A percentile compares a stretch with the other conserved stretches of the same genome.
Evolutionary conservation across 2,113 vertebrate genomes (phyloP).

Genomic region (Candoia aspera): DNA sequence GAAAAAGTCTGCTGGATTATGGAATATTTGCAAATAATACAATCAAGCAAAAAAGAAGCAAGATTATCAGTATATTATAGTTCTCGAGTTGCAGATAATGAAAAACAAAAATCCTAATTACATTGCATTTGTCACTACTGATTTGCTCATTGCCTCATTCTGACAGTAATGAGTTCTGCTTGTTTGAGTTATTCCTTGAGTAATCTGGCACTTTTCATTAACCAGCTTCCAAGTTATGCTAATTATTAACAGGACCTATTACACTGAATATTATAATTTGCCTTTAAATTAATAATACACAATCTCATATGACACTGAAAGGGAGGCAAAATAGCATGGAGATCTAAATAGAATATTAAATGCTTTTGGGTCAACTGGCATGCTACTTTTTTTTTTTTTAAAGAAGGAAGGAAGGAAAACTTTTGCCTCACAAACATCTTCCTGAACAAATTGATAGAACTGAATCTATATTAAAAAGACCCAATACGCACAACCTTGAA

Average conservation of each 20-base stretch:
- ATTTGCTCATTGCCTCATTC: constrained; percentile 20
- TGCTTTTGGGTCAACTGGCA: neutral
- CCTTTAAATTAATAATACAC: constrained; percentile 9
- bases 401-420: neutral
- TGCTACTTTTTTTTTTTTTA: neutral
- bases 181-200: constrained; percentile 4
- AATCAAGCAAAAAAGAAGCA: constrained; percentile 1
- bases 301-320: neutral
- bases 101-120: constrained; percentile 14
- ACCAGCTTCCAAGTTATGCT: constrained; percentile 25
- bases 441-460: neutral
- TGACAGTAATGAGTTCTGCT: constrained; percentile 21
- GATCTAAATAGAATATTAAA: neutral
- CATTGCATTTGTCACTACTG: constrained; percentile 1
- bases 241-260: constrained; percentile 27
- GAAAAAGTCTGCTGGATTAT: neutral
- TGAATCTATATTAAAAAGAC: neutral
- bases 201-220: constrained; percentile 28
- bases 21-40: neutral
- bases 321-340: neutral
- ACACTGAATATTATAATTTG: constrained; percentile 11
- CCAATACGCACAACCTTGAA: neutral
- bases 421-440: neutral
- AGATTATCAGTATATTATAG: neutral
- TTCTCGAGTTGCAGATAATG: constrained; percentile 21